Evolutionary conservation across 2,888 invertebrate species (phyloP).

Genomic region (Cremastinae sp.): DNA sequence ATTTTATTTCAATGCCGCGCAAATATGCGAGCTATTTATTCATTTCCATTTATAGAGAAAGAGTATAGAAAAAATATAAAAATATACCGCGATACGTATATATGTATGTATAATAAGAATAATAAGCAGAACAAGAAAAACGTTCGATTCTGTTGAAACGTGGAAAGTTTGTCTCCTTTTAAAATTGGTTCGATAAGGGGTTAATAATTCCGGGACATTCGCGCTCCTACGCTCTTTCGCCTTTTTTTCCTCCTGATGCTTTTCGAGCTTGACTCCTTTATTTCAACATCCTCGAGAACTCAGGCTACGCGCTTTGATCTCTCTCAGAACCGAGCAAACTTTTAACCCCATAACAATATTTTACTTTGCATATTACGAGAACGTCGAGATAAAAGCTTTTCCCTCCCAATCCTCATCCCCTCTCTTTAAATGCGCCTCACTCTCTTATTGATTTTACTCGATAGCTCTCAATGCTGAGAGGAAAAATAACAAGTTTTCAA

Average conservation of each 20-base stretch:
- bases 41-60: too few species aligned
- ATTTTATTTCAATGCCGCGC: not conserved
- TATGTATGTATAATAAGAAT: constrained; percentile 18
- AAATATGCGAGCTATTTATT: too few species aligned
- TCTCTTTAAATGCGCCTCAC: too few species aligned
- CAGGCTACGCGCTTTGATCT: constrained; percentile 19
- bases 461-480: constrained; percentile 17
- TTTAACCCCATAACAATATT: constrained; percentile 29
- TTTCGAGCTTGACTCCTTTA: constrained; percentile 16
- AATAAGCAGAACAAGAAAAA: not conserved
- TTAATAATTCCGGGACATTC: constrained; percentile 57
- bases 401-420: not conserved
- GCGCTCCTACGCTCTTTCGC: constrained; percentile 42
- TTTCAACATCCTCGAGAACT: constrained; percentile 11
- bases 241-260: constrained; percentile 45
- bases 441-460: constrained; percentile 33
- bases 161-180: constrained; percentile 50
- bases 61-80: not conserved
- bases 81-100: not conserved
- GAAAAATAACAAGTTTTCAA: constrained; percentile 16
- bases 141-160: constrained; percentile 27
- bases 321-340: constrained; percentile 33
- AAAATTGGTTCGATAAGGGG: constrained; percentile 48
- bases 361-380: constrained; percentile 53
- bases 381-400: constrained; percentile 40